Evolutionary conservation across 1,140 invertebrate species (phyloP).

Genomic region (Aphelenchoides avenae): DNA sequence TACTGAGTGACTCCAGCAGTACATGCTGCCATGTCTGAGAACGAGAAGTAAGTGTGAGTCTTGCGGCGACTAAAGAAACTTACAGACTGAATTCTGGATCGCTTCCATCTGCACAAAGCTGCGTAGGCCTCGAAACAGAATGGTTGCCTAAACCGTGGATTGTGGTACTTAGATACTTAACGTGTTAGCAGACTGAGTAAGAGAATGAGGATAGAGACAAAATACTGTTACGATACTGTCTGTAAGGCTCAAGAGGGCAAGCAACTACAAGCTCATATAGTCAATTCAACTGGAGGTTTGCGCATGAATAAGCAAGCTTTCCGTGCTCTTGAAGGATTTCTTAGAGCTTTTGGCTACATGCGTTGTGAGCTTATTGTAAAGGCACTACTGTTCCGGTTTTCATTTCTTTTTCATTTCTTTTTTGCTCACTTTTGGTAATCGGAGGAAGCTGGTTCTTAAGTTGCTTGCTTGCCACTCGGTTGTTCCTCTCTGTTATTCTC

Average conservation of each 20-base stretch:
- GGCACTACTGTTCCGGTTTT: too few relatives aligned
- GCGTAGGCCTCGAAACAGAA: constrained; percentile 25
- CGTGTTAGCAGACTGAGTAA: constrained; percentile 1
- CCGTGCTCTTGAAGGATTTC: too few relatives aligned
- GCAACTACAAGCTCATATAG: constrained; percentile 1
- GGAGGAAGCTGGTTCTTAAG: too few relatives aligned
- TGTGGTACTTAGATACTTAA: not conserved
- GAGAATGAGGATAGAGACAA: constrained; percentile 1
- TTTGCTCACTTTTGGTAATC: too few relatives aligned
- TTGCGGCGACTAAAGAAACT: not conserved
- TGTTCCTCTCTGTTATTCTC: too few relatives aligned
- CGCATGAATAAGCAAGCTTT: too few relatives aligned
- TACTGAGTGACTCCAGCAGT: constrained; percentile 40
- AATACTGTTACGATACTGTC: not conserved
- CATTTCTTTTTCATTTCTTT: too few relatives aligned
- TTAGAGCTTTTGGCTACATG: too few relatives aligned
- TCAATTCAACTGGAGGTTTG: too few relatives aligned
- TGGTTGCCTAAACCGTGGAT: constrained; percentile 14
- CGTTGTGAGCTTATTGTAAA: too few relatives aligned
- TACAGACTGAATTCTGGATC: constrained; percentile 41
- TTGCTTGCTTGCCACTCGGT: too few relatives aligned
- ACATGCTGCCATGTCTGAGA: constrained; percentile 36
- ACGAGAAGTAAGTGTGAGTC: constrained; percentile 1
- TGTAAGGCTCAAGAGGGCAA: not conserved
- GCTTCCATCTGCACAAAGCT: constrained; percentile 29